Evolutionary conservation across 2,113 vertebrate species (phyloP).

Genomic region (Podocnemis expansa): DNA sequence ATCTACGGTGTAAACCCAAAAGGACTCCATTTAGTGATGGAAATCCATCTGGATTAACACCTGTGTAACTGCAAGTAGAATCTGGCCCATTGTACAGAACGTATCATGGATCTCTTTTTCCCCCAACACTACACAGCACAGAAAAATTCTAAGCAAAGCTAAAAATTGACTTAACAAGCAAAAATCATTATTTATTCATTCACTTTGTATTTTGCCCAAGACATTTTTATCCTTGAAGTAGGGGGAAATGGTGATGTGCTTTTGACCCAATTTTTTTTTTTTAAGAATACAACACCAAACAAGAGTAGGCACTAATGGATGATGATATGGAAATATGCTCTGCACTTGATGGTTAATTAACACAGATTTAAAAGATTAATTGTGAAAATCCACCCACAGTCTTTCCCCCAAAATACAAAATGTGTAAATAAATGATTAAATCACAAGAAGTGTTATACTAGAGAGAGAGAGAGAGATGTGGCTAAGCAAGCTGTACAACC

Average conservation of each 20-base stretch:
- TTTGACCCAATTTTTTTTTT: neutral
- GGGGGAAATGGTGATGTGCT: neutral
- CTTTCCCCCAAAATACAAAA: conserved; percentile 9
- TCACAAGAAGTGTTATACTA: neutral
- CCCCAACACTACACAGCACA: neutral
- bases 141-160: neutral
- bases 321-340: neutral
- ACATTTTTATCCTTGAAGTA: neutral
- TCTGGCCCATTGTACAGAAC: neutral
- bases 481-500: neutral
- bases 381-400: conserved; percentile 39
- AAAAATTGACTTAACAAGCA: neutral
- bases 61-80: neutral
- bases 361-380: conserved; percentile 14
- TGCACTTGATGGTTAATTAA: conserved; percentile 9
- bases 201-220: neutral
- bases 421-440: neutral
- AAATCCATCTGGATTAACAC: neutral
- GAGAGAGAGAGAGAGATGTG: conserved; percentile 6
- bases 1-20: neutral
- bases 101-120: neutral
- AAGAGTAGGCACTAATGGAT: neutral
- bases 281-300: neutral
- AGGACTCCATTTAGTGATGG: neutral
- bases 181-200: neutral